Conservation (phyloP, 2,888 invertebrate species). For the Esperia sulphurella region DNA sequence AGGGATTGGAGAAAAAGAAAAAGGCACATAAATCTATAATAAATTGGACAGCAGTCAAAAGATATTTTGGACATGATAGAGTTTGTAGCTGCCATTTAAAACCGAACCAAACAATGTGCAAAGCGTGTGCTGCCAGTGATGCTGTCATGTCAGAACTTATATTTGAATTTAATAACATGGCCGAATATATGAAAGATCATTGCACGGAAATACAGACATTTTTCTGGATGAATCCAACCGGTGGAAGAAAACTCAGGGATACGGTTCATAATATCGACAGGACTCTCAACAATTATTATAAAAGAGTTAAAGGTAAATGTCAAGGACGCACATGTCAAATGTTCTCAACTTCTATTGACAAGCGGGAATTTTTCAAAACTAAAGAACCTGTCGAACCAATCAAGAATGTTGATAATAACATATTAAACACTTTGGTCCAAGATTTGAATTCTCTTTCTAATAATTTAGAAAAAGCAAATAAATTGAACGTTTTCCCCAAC, state of each 20-base stretch:
- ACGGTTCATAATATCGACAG: constrained; percentile 48
- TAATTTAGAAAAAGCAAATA: constrained; percentile 27
- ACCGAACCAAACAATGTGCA: constrained; percentile 51
- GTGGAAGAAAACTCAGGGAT: constrained; percentile 52
- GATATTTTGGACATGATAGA: constrained; percentile 47
- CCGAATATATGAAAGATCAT: constrained; percentile 54
- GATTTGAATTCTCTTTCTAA: constrained; percentile 25
- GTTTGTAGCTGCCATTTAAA: constrained; percentile 53
- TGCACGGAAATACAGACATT: constrained; percentile 64
- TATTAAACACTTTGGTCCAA: constrained; percentile 14
- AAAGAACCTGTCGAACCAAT: constrained; percentile 9
- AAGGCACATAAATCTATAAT: constrained; percentile 12
- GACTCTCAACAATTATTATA: constrained; percentile 50
- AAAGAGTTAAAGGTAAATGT: constrained; percentile 56
- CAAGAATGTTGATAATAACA: constrained; percentile 15
- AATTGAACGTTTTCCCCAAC: constrained; percentile 21
- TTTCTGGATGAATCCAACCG: constrained; percentile 58
- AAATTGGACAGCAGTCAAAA: constrained; percentile 42
- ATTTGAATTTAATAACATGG: constrained; percentile 56
- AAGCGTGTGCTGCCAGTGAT: constrained; percentile 55
- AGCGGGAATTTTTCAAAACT: constrained; percentile 24
- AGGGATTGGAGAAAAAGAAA: neutral
- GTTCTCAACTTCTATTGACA: constrained; percentile 43
- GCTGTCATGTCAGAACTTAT: constrained; percentile 55
- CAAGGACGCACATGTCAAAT: constrained; percentile 47